These are phyloP conservation scores for Pleuronectes platessa DNA, from an alignment of 2,113 vertebrate species.

Conservation along the genomic window DNA sequence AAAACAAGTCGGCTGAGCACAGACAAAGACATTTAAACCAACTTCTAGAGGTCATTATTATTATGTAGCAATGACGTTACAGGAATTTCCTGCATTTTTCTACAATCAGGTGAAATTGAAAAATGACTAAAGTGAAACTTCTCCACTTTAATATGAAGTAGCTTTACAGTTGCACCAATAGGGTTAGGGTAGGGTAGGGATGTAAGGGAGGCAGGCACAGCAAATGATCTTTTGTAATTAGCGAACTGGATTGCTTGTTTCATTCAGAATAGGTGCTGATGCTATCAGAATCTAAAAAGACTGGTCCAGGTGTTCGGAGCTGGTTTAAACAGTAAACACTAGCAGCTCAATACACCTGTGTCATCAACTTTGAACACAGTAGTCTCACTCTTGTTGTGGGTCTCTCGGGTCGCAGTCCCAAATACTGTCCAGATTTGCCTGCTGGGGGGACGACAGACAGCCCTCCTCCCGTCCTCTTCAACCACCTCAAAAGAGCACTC, in stretches of 20 bases:
- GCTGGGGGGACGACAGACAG: constrained; percentile 42
- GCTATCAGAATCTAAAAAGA: not conserved
- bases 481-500: constrained; percentile 40
- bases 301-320: not conserved
- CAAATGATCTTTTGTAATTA: not conserved
- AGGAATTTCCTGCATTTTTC: too few species aligned
- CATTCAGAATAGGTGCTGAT: too few species aligned
- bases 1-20: too few species aligned
- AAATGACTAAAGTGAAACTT: not conserved
- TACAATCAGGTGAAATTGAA: not conserved
- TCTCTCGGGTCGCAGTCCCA: constrained; percentile 4
- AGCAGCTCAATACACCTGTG: not conserved
- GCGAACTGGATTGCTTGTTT: too few species aligned
- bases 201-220: too few species aligned
- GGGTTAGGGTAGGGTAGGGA: too few species aligned
- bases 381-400: constrained; percentile 25
- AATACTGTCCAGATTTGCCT: constrained; percentile 32
- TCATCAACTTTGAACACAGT: constrained; percentile 2
- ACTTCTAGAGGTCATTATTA: too few species aligned
- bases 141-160: not conserved
- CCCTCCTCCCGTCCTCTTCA: constrained; percentile 25
- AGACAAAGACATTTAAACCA: too few species aligned
- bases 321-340: not conserved
- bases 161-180: not conserved
- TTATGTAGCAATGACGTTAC: too few species aligned